Base-by-base conservation (phyloP, 2,888 invertebrate genomes). In the Trichacis sp. region DNA sequence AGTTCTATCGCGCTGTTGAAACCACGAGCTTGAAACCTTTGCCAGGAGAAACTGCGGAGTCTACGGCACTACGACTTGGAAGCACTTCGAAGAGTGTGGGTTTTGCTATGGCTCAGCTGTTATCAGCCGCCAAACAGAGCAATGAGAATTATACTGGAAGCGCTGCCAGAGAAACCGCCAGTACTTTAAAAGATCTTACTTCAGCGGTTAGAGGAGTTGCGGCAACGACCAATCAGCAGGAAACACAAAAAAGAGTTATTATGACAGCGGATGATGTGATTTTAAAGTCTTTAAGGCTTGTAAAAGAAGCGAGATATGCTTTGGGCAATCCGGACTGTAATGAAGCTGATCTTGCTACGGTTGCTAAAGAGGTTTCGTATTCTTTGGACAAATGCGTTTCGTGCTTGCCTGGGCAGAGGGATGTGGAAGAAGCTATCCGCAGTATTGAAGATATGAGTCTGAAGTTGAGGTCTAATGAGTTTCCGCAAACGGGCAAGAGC, bases 341-440 rank as follows among this genome's bases (percentile, higher is more conserved):
- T 49, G 78, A 81, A 30, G 71, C 86, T 38, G 86, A 88, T 69
- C 86, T 97, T 40, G 91, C 91, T 11, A 89, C 90, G 69, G 91
- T 94, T 0, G 92, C 92, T 1, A 92, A 91, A 74, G 91, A 92
- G 67, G 91, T 95, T 0, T 87, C 88, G 0, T 80, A 76, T 61
- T 85, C 87, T 1, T 83, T 92, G 51, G 89, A 89, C 73, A 88
- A 88, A 69, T 91, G 92, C 70, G 90, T 97, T 52, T 92, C 93
- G 70, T 94, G 95, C 68, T 88, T 98, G 42, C 97, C 98, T 0
- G 96, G 97, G 0, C 96, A 97, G 82, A 91, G 92, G 53, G 97
- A 97, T 80, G 92, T 98, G n/a, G 97, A 98, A 80, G 89, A 91
- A 15, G 95, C 95, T 0, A 90, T 96, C 73, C 90, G 91, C 67